Base-by-base conservation (phyloP, 2,888 invertebrate species). In the Pimpla rufipes region DNA sequence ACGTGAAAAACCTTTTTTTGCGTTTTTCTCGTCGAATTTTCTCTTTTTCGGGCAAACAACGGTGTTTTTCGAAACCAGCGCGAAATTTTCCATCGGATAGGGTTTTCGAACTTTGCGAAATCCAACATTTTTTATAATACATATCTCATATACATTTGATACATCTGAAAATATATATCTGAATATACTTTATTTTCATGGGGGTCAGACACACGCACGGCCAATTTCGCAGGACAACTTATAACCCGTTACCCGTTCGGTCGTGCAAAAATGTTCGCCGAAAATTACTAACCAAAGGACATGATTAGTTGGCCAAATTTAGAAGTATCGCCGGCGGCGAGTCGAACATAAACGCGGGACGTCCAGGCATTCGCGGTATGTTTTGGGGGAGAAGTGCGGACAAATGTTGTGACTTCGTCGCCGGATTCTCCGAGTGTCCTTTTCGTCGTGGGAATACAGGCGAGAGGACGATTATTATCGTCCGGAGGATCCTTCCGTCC, bases 401-500 rank as follows among this genome's bases (percentile, higher is more conserved):
- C 42, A 75, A 68, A 42, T 73, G 59, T 42, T 10, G 52, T 47
- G 77, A 45, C 55, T 57, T 50, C 21, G 18, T 10, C 42, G 10
- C 42, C 66, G 55, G 42, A 71, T 59, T 74, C 35, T 52, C 13
- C 11, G 13, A 18, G 35, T 59, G 35, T 47, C 37, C 70, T 73
- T 73, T 16, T 42, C 29, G 73, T 18, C 64, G 64, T 23, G 4
- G 42, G 52, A 79, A 79, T 50, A 42, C 75, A 23, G 40, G n/a
- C 18, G 40, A 73, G 50, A 52, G 37, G 37, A 40, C 40, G 78
- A 82, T 78, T 75, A 50, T 64, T 55, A 74, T 68, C 64, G 50
- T 57, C 59, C 47, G 18, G 35, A 73, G 64, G 57, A 42, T 57
- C 66, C 55, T 35, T 10, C 40, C 42, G 50, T 52, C 23, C 23